phyloP scores from a whole-genome alignment of 2,113 vertebrate genomes.

The Oncorhynchus clarkii region DNA sequence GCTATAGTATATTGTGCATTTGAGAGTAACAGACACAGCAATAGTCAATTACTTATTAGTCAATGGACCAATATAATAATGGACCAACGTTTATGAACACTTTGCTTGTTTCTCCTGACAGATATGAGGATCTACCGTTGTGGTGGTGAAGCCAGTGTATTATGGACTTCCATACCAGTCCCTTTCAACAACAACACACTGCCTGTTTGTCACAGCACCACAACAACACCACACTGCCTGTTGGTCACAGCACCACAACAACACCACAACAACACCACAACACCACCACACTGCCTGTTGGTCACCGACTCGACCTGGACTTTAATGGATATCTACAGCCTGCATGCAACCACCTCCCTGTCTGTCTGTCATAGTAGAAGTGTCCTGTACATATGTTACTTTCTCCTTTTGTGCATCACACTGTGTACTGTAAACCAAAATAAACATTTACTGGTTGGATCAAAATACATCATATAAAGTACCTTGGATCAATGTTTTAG shows the following conservation, averaged over 20 bases:
- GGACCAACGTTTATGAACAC: neutral
- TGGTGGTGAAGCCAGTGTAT: slow-evolving; percentile 57
- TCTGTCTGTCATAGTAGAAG: neutral
- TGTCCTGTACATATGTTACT: neutral
- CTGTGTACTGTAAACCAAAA: no score
- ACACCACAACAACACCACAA: neutral
- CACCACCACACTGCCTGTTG: neutral
- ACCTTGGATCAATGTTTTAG: no score
- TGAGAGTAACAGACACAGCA: no score
- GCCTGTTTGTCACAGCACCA: slow-evolving; percentile 1
- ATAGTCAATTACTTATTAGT: no score
- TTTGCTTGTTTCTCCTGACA: slow-evolving; percentile 19
- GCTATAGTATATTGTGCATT: no score
- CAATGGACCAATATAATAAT: neutral
- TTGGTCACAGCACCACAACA: neutral
- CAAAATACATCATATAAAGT: no score
- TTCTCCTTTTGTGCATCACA: neutral
- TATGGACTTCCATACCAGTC: neutral
- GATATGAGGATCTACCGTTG: slow-evolving; percentile 56
- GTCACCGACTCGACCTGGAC: neutral
- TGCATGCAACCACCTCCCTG: slow-evolving; percentile 5
- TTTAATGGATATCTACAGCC: neutral
- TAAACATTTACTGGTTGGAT: no score
- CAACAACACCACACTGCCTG: neutral
- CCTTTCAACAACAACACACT: neutral